Evolutionary conservation across 2,113 vertebrate genomes (phyloP).

Genomic region (Rhabdornis inornatus): DNA sequence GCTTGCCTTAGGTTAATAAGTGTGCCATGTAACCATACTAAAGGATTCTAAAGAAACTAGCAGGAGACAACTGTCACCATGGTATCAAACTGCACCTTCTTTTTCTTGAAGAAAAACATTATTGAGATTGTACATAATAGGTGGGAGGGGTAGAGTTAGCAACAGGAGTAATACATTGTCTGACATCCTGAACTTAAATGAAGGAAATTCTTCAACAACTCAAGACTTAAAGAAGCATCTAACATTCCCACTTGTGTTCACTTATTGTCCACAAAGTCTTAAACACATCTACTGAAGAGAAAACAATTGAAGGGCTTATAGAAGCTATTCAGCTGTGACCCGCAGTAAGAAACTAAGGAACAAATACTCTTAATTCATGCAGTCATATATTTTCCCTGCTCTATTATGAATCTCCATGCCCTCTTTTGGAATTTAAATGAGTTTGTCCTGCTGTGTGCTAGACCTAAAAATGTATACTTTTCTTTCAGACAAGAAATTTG

Average conservation of each 20-base stretch:
- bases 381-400: neutral
- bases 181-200: neutral
- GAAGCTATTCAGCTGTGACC: neutral
- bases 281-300: neutral
- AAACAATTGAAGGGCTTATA: neutral
- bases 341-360: neutral
- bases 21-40: neutral
- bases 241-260: neutral
- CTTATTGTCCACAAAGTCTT: neutral
- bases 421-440: neutral
- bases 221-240: neutral
- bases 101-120: neutral
- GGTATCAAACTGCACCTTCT: neutral
- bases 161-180: neutral
- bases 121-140: neutral
- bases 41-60: conserved; percentile 3
- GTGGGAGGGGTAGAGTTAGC: neutral
- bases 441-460: neutral
- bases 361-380: neutral
- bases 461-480: neutral
- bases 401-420: neutral
- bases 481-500: neutral
- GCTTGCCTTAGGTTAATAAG: neutral
- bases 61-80: neutral
- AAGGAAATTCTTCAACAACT: neutral